Evolutionary conservation across 2,888 invertebrate species (phyloP), one percentile per base, ranked within the genome.

Genomic region (Eupsilia transversa): DNA sequence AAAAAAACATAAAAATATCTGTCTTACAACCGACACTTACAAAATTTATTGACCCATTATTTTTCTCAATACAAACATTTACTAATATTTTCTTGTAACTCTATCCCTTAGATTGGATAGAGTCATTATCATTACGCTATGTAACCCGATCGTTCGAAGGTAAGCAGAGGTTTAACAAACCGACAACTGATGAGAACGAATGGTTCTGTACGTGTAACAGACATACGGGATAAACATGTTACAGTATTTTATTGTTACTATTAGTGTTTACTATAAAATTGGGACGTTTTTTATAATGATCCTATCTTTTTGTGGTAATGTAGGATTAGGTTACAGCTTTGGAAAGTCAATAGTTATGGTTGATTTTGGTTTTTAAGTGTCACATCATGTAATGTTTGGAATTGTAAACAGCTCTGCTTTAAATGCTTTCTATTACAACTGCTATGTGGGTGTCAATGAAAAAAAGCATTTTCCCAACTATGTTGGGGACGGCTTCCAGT

Each of bases 101-200:
- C 1, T 77, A 87, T 82, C 70, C 69, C 74, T 82, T 60, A 75
- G 68, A 70, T 84, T 75, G 66, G 79, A 90, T 90, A 80, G 72
- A 90, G 89, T 72, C 86, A 89, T 89, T 89, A 89, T 86, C 85
- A 89, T 89, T 88, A 88, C 80, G 83, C 80, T 73, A 69, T 77
- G 89, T 87, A 89, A 89, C 87, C 12, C 64, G 87, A 89, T 75
- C 86, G 23, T 46, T 46, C 23, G 46, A 46, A 79, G n/a, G 68
- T 70, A 30, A 70, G 60, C 79, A 83, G 83, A 84, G 73, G 77
- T 81, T 65, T 70, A 80, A 76, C 79, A 72, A 77, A 78, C 74
- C 54, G 74, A 72, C 83, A 72, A 75, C 61, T 83, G 86, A 86
- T 87, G 81, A 68, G 84, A 87, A 87, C 65, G 79, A 85, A 87